phyloP scores from a whole-genome alignment of 2,113 vertebrate species.

The Nyctibius bracteatus region DNA sequence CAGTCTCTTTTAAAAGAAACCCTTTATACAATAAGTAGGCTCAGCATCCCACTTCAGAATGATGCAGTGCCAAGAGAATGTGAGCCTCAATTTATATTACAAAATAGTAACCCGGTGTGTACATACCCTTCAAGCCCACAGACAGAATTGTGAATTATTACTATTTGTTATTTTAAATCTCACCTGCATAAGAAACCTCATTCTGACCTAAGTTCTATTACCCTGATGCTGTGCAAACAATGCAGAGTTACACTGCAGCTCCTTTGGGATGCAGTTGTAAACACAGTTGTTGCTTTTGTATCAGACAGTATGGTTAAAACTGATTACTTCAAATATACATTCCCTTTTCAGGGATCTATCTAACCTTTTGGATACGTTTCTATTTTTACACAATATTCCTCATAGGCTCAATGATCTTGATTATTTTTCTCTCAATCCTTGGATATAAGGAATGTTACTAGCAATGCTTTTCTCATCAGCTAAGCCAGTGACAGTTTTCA shows the following conservation, averaged over 20 bases:
- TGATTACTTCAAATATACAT: neutral
- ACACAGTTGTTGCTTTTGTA: neutral
- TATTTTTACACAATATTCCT: neutral
- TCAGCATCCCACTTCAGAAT: neutral
- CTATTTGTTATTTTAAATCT: neutral
- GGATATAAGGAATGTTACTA: neutral
- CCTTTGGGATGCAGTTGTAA: neutral
- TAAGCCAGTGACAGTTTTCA: neutral
- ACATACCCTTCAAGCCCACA: neutral
- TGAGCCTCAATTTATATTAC: neutral
- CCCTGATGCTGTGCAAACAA: neutral
- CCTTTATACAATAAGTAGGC: neutral
- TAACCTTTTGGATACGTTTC: neutral
- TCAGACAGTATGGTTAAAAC: neutral
- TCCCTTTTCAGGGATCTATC: neutral
- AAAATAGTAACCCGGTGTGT: neutral
- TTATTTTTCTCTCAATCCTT: neutral
- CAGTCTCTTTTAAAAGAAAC: conserved; percentile 23
- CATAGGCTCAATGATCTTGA: neutral
- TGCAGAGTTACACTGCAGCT: neutral
- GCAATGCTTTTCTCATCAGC: neutral
- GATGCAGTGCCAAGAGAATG: neutral
- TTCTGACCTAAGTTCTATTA: neutral
- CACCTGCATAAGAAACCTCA: neutral
- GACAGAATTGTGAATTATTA: neutral